Conservation (phyloP, 2,113 vertebrate species). For the Porphyrio hochstetteri region DNA sequence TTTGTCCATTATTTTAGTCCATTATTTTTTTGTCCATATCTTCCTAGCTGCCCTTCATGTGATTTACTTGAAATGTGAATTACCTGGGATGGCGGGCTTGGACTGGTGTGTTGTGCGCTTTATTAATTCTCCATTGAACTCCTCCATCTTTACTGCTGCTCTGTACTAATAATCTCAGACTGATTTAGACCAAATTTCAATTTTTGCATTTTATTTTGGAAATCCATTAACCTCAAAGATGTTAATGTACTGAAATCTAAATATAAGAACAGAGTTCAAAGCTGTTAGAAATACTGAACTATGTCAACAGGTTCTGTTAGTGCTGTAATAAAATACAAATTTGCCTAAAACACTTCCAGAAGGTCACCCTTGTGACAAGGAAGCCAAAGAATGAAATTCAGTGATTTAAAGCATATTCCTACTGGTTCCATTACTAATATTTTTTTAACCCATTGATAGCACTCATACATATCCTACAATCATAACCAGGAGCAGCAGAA, state of each 20-base stretch:
- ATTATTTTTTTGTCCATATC: background rate
- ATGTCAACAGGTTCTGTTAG: background rate
- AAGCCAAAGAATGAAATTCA: background rate
- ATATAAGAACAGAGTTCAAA: background rate
- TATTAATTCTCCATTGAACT: too few relatives aligned
- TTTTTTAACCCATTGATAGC: background rate
- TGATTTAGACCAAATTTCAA: background rate
- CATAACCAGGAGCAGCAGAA: background rate
- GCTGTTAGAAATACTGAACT: background rate
- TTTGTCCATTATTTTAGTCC: too few relatives aligned
- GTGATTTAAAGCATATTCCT: background rate
- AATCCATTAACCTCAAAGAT: background rate
- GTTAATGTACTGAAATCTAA: background rate
- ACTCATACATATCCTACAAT: background rate
- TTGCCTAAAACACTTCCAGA: background rate
- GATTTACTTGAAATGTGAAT: background rate
- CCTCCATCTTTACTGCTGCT: too few relatives aligned
- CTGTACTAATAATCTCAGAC: background rate
- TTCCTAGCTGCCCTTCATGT: background rate
- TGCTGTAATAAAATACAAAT: background rate
- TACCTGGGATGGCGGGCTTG: background rate
- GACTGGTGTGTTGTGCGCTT: background rate
- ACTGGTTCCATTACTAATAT: background rate
- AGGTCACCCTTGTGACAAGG: background rate
- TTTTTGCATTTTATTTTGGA: conserved; percentile 16